phyloP scores from a whole-genome alignment of 2,113 vertebrate species.

The Hydropotes inermis region DNA sequence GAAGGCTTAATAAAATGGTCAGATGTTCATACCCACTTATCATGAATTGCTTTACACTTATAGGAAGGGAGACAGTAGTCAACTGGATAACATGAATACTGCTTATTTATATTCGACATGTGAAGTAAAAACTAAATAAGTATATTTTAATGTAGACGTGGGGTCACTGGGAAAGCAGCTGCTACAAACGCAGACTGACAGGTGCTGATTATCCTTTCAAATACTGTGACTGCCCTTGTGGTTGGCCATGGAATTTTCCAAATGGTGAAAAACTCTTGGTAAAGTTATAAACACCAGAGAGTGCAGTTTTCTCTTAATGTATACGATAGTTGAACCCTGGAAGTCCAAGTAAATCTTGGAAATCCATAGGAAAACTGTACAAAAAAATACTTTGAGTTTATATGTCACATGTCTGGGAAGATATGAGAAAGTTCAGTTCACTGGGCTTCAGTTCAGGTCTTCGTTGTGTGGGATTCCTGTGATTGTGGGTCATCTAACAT shows the following conservation, averaged over 20 bases:
- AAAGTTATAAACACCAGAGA: not conserved
- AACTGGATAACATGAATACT: not conserved
- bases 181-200: not conserved
- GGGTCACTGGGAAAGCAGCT: not conserved
- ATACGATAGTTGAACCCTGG: not conserved
- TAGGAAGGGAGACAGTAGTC: not conserved
- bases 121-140: not conserved
- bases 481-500: not conserved
- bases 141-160: not conserved
- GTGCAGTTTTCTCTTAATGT: not conserved
- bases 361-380: not conserved
- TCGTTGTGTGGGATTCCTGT: not conserved
- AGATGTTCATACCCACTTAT: not conserved
- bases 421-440: not conserved
- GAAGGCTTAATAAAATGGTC: not conserved
- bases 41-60: not conserved
- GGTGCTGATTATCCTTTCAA: not conserved
- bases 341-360: not conserved
- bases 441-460: not conserved
- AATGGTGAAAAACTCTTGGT: not conserved
- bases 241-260: not conserved
- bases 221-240: not conserved
- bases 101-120: not conserved
- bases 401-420: not conserved
- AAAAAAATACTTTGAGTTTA: not conserved